Evolutionary conservation across 2,113 vertebrate genomes (phyloP).

Genomic region (Trematocara stigmaticum): DNA sequence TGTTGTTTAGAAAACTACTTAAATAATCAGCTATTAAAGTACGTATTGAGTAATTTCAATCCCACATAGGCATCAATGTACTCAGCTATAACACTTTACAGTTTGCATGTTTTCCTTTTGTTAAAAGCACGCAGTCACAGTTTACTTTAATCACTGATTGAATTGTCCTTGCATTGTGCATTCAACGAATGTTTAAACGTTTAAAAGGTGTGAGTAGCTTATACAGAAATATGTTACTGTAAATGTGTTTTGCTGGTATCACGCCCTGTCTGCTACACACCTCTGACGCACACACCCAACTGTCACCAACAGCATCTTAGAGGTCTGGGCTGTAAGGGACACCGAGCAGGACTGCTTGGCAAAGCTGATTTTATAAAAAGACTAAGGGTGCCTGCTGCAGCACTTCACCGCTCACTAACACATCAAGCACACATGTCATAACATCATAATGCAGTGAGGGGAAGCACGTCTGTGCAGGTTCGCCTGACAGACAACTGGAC

Average conservation of each 20-base stretch:
- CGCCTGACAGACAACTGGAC: neutral
- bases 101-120: neutral
- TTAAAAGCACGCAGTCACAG: neutral
- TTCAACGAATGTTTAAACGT: neutral
- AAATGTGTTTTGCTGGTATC: neutral
- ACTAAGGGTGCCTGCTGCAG: constrained; percentile 13
- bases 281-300: neutral
- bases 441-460: neutral
- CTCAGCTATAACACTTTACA: neutral
- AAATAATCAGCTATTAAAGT: neutral
- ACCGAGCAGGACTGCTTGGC: constrained; percentile 44
- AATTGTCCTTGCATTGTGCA: neutral
- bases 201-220: neutral
- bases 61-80: neutral
- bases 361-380: constrained; percentile 72
- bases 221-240: neutral
- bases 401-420: neutral
- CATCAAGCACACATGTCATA: neutral
- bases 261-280: neutral
- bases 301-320: neutral
- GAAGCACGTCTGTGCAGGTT: neutral
- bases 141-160: neutral
- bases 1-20: neutral
- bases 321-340: constrained; percentile 36
- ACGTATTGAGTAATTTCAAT: neutral